Evolutionary conservation across 2,888 invertebrate species (phyloP).

Genomic region (Drosophila longiperda): DNA sequence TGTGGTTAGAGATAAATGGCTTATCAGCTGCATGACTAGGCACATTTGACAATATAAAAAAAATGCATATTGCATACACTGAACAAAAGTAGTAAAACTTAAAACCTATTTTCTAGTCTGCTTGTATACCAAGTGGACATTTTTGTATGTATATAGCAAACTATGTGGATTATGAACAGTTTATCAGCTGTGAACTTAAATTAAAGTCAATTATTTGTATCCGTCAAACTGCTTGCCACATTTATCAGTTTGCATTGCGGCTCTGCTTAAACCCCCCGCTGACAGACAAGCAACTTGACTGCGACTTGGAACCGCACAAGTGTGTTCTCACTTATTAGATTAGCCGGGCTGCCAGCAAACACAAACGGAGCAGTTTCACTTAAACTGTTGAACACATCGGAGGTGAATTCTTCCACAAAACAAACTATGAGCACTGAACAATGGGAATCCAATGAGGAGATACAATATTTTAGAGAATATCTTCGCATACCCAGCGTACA

Average conservation of each 20-base stretch:
- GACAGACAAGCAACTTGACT: slow-evolving; percentile 4
- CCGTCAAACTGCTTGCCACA: slow-evolving; percentile 35
- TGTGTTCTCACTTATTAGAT: slow-evolving; percentile 56
- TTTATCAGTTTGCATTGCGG: slow-evolving; percentile 22
- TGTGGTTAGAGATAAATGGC: background rate
- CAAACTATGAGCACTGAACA: slow-evolving; percentile 32
- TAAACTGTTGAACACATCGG: slow-evolving; percentile 38
- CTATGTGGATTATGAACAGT: slow-evolving; percentile 2
- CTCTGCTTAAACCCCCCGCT: background rate
- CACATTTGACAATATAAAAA: background rate
- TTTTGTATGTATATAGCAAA: too few species aligned
- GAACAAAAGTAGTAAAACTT: background rate
- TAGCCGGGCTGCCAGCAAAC: slow-evolving; percentile 22
- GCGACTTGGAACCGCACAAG: slow-evolving; percentile 2
- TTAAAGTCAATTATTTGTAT: slow-evolving; percentile 62
- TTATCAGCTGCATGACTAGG: slow-evolving; percentile 2
- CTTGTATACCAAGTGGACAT: slow-evolving; percentile 5
- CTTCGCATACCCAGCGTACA: slow-evolving; percentile 94
- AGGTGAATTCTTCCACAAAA: slow-evolving; percentile 3
- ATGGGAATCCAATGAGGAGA: slow-evolving; percentile 86
- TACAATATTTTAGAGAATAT: slow-evolving; percentile 93
- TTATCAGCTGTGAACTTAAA: slow-evolving; percentile 29
- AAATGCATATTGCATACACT: slow-evolving; percentile 4
- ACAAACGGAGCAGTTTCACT: slow-evolving; percentile 44
- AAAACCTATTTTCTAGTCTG: slow-evolving; percentile 9